Evolutionary conservation across 2,888 invertebrate species (phyloP).

Genomic region (Ophraella communa): DNA sequence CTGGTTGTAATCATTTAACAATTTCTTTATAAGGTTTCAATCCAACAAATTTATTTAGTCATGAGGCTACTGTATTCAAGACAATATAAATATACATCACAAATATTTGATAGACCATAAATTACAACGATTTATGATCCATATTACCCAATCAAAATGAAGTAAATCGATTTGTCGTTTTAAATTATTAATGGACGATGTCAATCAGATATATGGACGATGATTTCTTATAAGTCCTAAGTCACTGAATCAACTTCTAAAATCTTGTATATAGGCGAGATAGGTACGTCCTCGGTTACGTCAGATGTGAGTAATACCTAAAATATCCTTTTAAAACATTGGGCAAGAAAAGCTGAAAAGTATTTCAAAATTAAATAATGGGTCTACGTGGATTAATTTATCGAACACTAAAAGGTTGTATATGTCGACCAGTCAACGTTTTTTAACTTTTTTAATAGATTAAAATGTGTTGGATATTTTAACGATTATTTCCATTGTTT

Average conservation of each 20-base stretch:
- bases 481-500: too few relatives aligned
- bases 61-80: neutral
- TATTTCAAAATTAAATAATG: neutral
- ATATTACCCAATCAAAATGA: constrained; percentile 1
- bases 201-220: constrained; percentile 4
- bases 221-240: neutral
- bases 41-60: too few relatives aligned
- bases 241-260: too few relatives aligned
- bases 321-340: constrained; percentile 6
- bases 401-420: neutral
- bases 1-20: too few relatives aligned
- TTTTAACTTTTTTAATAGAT: neutral
- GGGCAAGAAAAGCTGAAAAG: neutral
- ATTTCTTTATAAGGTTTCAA: too few relatives aligned
- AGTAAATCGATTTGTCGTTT: constrained; percentile 1
- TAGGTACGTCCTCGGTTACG: neutral
- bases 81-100: neutral
- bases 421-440: neutral
- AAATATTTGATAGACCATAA: constrained; percentile 11
- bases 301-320: constrained; percentile 2
- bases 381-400: neutral
- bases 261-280: neutral
- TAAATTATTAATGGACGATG: neutral
- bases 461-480: too few relatives aligned
- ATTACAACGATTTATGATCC: constrained; percentile 4